Percentiles rank a stretch among this genome's conserved stretches.
phyloP scores from a whole-genome alignment of 2,113 vertebrate species.

The Pachyramphus minor region DNA sequence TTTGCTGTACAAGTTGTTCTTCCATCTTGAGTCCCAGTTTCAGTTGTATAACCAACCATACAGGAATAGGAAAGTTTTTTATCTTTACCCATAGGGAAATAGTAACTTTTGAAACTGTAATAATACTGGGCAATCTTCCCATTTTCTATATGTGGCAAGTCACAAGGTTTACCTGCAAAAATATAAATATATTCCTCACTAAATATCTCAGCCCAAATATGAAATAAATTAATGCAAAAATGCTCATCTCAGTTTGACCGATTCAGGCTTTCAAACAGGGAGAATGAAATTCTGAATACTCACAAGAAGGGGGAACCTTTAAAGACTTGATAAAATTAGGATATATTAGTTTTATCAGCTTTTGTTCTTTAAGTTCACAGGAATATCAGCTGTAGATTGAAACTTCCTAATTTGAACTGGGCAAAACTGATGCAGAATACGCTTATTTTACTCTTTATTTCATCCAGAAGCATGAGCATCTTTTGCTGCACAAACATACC shows the following conservation, averaged over 20 bases:
- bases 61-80: constrained; percentile 65
- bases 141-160: constrained; percentile 67
- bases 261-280: background rate
- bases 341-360: background rate
- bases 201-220: background rate
- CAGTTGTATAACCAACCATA: constrained; percentile 65
- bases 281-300: background rate
- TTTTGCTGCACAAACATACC: background rate
- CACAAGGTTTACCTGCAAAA: constrained; percentile 69
- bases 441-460: background rate
- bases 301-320: background rate
- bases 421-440: background rate
- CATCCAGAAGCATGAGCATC: background rate
- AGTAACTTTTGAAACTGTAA: constrained; percentile 69
- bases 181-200: background rate
- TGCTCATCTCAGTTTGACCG: background rate
- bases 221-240: background rate
- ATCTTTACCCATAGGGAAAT: constrained; percentile 68
- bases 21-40: constrained; percentile 55
- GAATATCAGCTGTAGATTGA: background rate
- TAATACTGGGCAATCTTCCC: constrained; percentile 71
- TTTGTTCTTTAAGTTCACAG: background rate
- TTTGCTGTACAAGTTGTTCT: constrained; percentile 54
- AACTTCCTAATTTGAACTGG: background rate
- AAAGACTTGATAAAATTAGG: background rate